Conservation (phyloP, 2,888 invertebrate genomes). For the Steinernema hermaphroditum region DNA sequence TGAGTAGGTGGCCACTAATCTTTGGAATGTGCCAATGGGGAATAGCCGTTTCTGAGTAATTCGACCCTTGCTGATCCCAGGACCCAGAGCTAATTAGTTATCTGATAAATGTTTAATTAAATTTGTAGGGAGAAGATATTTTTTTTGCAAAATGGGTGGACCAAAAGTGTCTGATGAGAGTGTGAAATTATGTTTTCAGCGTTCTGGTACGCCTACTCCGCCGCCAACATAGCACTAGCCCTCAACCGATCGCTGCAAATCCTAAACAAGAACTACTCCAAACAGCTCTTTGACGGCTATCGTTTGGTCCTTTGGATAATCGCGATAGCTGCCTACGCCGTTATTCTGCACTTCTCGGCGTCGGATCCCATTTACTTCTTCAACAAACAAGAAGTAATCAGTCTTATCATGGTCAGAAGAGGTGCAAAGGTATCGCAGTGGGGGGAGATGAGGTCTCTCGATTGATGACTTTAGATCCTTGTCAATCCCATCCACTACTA, state of each 20-base stretch:
- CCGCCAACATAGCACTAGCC: not conserved
- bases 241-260: constrained; percentile 2
- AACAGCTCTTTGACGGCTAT: not conserved
- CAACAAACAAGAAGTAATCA: not conserved
- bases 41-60: too few species aligned
- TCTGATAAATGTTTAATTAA: too few species aligned
- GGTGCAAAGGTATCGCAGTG: not conserved
- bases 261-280: constrained; percentile 1
- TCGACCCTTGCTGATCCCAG: too few species aligned
- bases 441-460: too few species aligned
- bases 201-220: constrained; percentile 18
- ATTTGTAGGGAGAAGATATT: too few species aligned
- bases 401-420: constrained; percentile 7
- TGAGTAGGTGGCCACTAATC: not conserved
- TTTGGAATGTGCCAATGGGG: too few species aligned
- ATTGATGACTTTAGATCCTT: too few species aligned
- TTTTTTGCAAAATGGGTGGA: too few species aligned
- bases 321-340: not conserved
- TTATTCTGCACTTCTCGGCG: not conserved
- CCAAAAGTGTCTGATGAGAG: too few species aligned
- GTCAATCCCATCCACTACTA: constrained; percentile 21
- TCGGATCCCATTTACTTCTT: constrained; percentile 8
- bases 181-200: not conserved
- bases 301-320: not conserved
- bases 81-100: too few species aligned